Percentiles rank a stretch among this genome's conserved stretches.
Evolutionary conservation across 2,797 vertebrate genomes (phyloP).

Genomic region (Pelochelys cantorii): DNA sequence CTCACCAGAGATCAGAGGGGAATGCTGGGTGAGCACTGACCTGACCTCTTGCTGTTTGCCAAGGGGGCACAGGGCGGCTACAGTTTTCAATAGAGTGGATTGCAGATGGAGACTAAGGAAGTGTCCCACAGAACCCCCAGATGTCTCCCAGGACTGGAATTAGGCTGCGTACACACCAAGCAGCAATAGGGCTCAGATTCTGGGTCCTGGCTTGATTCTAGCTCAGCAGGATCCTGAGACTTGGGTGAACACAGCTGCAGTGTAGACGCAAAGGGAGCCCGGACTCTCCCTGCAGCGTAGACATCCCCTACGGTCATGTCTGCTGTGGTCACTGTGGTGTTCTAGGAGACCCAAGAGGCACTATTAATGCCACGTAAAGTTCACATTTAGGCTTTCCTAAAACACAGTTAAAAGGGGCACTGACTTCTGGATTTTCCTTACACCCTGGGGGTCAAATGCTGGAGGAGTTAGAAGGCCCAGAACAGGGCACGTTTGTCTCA

Average conservation of each 20-base stretch:
- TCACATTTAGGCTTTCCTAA: not conserved
- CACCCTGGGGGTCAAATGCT: not conserved
- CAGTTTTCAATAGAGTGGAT: not conserved
- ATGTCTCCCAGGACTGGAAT: not conserved
- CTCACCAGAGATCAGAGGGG: too few relatives aligned
- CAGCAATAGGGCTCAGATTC: not conserved
- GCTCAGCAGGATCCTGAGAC: not conserved
- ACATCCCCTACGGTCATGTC: not conserved
- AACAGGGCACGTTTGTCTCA: not conserved
- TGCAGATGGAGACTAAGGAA: not conserved
- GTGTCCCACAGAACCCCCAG: not conserved
- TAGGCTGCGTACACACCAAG: too few relatives aligned
- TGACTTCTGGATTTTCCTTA: not conserved
- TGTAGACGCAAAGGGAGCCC: not conserved
- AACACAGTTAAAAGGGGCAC: not conserved
- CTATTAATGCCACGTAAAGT: not conserved
- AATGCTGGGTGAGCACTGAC: not conserved
- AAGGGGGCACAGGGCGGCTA: not conserved
- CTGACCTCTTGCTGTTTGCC: not conserved
- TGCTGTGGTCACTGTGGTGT: not conserved
- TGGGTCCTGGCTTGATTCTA: too few relatives aligned
- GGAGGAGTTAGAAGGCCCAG: not conserved
- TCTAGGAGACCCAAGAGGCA: not conserved
- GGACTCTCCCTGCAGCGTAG: not conserved
- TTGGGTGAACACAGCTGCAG: not conserved